Conservation (phyloP, 2,113 vertebrate species). For the Condylura cristata region DNA sequence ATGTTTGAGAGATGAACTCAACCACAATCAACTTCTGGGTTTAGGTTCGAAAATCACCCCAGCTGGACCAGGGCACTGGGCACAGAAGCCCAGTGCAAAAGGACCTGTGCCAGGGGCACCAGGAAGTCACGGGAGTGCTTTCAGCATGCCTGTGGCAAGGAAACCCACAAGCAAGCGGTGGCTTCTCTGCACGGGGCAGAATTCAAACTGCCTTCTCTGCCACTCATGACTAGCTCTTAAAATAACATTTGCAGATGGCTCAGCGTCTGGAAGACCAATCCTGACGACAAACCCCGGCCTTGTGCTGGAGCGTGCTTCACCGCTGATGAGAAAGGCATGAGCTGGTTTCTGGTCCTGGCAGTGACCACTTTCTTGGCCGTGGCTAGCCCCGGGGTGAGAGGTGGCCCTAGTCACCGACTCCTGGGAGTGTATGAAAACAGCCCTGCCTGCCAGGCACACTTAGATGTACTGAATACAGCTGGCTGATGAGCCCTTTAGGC, state of each 20-base stretch:
- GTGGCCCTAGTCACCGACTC: neutral
- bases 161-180: rapidly evolving
- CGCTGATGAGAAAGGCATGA: rapidly evolving
- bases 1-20: neutral
- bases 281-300: neutral
- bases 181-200: neutral
- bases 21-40: neutral
- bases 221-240: neutral
- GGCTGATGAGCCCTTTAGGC: rapidly evolving
- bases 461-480: too few species aligned
- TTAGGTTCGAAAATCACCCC: neutral
- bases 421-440: neutral
- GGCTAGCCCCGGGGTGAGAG: neutral
- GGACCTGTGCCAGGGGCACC: neutral
- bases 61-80: neutral
- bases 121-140: neutral
- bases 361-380: neutral
- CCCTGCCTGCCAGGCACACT: neutral
- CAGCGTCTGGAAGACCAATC: neutral
- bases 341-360: neutral
- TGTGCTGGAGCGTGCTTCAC: neutral
- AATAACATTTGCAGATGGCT: neutral
- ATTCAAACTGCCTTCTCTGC: neutral
- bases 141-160: neutral
- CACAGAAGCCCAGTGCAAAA: neutral